These are phyloP conservation scores for Phortica okadai DNA, from an alignment of 2,888 invertebrate species.

Conservation along the genomic window DNA sequence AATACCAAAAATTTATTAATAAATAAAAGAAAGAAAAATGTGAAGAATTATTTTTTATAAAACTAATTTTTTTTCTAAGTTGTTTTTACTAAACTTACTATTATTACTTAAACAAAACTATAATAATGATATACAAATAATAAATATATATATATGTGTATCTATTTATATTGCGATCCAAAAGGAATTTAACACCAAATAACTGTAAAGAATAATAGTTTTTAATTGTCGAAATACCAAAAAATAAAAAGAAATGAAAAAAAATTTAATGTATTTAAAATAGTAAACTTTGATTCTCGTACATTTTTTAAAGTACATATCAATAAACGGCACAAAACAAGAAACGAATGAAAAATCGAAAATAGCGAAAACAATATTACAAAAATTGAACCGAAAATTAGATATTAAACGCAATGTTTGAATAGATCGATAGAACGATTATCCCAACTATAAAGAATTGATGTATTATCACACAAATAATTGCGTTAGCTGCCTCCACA, in stretches of 20 bases:
- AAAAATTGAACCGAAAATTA: too few relatives aligned
- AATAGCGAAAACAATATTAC: neutral
- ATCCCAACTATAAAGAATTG: too few relatives aligned
- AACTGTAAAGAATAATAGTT: neutral
- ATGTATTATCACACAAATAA: too few relatives aligned
- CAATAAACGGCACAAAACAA: too few relatives aligned
- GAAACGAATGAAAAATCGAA: neutral
- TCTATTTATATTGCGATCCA: too few relatives aligned
- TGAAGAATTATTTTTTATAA: constrained; percentile 19
- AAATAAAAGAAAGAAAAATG: neutral
- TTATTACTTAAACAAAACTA: neutral
- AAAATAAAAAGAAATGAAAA: neutral
- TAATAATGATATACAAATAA: neutral
- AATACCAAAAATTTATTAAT: neutral
- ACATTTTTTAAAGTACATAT: too few relatives aligned
- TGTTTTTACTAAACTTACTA: constrained; percentile 10
- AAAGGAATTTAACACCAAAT: neutral
- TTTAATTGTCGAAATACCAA: neutral
- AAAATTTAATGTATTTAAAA: neutral
- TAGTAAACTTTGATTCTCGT: neutral
- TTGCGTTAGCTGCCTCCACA: too few relatives aligned
- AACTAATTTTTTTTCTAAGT: constrained; percentile 14
- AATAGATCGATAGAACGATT: too few relatives aligned
- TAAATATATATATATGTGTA: neutral
- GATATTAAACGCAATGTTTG: too few relatives aligned